Evolutionary conservation across 2,113 vertebrate species (phyloP).

Genomic region (Grallaria varia): DNA sequence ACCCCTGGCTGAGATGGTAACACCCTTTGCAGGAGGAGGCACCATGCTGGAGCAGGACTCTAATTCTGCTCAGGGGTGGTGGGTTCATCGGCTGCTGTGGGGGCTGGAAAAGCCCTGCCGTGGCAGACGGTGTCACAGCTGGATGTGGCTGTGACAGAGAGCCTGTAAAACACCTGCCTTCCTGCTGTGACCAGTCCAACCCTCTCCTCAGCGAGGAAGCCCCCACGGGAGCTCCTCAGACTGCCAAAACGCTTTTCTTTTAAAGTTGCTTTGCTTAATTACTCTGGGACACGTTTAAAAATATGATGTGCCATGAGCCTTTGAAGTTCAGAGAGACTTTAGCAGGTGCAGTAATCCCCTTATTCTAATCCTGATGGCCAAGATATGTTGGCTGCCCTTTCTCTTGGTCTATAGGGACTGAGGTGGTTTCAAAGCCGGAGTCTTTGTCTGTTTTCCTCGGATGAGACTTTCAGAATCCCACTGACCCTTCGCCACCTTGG

Average conservation of each 20-base stretch:
- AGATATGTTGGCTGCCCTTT: neutral
- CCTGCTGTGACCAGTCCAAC: neutral
- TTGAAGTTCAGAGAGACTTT: conserved; percentile 48
- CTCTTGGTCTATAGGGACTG: neutral
- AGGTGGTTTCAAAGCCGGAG: neutral
- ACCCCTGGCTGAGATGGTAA: accelerated
- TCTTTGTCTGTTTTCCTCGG: neutral
- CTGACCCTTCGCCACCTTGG: neutral
- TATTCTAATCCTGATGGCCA: conserved; percentile 41
- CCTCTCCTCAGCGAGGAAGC: neutral
- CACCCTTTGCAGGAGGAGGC: neutral
- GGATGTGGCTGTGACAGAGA: accelerated
- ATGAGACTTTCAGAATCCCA: neutral
- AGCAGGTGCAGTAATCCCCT: conserved; percentile 55
- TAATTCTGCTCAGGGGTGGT: neutral
- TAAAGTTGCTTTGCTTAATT: conserved; percentile 46
- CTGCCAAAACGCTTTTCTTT: conserved; percentile 15
- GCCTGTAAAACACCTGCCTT: neutral
- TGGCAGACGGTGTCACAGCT: accelerated
- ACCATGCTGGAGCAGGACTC: neutral
- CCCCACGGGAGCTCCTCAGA: neutral
- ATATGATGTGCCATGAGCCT: neutral
- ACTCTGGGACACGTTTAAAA: neutral
- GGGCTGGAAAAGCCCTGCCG: neutral
- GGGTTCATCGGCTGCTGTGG: accelerated